phyloP scores from a whole-genome alignment of 2,888 invertebrate species.

The Euproctis similis region DNA sequence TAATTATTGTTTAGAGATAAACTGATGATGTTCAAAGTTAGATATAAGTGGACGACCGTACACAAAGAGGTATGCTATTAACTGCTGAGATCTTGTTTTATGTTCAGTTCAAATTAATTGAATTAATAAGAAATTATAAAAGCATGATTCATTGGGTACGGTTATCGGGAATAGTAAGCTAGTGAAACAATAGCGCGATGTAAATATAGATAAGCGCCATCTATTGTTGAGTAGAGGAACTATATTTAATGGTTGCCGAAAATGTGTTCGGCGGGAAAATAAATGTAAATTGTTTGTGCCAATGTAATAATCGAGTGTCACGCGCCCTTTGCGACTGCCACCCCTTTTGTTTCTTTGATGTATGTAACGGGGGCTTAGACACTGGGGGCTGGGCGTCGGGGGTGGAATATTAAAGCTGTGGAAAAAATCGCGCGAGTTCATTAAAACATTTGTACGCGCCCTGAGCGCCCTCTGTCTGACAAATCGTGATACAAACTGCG shows the following conservation, averaged over 20 bases:
- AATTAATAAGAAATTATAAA: constrained; percentile 14
- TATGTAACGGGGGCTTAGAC: constrained; percentile 65
- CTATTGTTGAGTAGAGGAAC: constrained; percentile 58
- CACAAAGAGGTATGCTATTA: constrained; percentile 40
- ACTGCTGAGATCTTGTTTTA: constrained; percentile 21
- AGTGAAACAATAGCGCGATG: constrained; percentile 35
- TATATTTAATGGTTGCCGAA: constrained; percentile 23
- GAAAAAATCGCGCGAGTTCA: constrained; percentile 64
- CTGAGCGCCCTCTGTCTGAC: constrained; percentile 36
- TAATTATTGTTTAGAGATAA: constrained; percentile 39
- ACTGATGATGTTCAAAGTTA: constrained; percentile 75
- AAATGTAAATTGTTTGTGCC: constrained; percentile 70
- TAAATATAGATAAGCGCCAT: constrained; percentile 65
- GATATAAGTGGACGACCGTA: constrained; percentile 45
- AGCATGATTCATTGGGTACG: constrained; percentile 47
- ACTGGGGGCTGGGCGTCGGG: too few relatives aligned
- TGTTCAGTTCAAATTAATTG: constrained; percentile 10
- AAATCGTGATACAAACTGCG: constrained; percentile 59
- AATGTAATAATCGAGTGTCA: constrained; percentile 69
- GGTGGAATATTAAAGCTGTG: constrained; percentile 66
- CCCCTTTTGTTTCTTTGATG: constrained; percentile 72
- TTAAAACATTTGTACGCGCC: constrained; percentile 63
- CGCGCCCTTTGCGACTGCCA: constrained; percentile 60
- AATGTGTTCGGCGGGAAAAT: constrained; percentile 29
- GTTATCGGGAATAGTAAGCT: constrained; percentile 40